These are phyloP conservation scores for Phaetusa simplex DNA, from an alignment of 2,113 vertebrate species.

Conservation along the genomic window DNA sequence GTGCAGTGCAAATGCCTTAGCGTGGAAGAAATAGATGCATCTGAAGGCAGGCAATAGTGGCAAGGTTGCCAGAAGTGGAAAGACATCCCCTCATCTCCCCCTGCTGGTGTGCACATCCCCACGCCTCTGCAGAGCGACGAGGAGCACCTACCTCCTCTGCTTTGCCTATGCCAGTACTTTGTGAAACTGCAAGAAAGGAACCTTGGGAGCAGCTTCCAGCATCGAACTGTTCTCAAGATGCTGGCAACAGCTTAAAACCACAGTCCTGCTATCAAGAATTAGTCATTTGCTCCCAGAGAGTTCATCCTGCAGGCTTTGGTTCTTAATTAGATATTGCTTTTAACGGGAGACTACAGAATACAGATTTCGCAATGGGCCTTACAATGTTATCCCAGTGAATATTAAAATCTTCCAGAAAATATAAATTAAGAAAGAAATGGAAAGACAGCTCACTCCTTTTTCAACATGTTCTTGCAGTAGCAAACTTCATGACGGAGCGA, in stretches of 20 bases:
- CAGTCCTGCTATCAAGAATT: constrained; percentile 17
- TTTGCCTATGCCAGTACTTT: not conserved
- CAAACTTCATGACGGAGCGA: not conserved
- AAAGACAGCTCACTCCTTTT: not conserved
- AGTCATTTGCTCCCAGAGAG: constrained; percentile 35
- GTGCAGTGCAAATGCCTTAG: not conserved
- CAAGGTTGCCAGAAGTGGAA: not conserved
- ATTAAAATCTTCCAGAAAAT: constrained; percentile 26
- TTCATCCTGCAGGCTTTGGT: constrained; percentile 24
- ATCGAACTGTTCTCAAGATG: not conserved
- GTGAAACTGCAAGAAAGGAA: not conserved
- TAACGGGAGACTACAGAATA: not conserved
- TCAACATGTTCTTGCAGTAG: not conserved
- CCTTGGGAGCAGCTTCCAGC: constrained; percentile 39
- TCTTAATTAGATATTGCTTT: constrained; percentile 47
- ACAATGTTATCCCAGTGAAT: not conserved
- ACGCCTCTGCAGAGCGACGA: not conserved
- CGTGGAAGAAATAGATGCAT: not conserved
- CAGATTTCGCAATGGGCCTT: not conserved
- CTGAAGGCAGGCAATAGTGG: not conserved
- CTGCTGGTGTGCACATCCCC: not conserved
- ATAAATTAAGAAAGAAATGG: not conserved
- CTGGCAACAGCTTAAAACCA: constrained; percentile 16
- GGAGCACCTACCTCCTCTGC: not conserved
- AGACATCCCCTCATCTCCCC: constrained; percentile 40